Conservation (phyloP, 2,888 invertebrate genomes). For the Metalampra italica region DNA sequence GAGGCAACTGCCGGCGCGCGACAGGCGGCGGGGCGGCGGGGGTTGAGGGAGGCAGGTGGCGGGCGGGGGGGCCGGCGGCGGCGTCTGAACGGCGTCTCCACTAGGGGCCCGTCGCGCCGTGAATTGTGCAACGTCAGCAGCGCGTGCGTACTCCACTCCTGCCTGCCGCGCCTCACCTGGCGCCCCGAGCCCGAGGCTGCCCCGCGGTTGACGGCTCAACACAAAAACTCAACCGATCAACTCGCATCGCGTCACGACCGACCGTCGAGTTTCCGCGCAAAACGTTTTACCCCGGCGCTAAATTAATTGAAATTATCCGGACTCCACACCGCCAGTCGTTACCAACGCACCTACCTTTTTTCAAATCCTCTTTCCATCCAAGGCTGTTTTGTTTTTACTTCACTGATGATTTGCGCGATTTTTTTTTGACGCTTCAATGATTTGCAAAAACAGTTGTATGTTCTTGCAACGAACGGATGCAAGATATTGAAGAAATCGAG, state of each 20-base stretch:
- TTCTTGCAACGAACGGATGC: slow-evolving; percentile 8
- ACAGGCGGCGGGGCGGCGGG: slow-evolving; percentile 21
- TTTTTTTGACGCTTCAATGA: slow-evolving; percentile 18
- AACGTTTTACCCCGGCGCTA: slow-evolving; percentile 20
- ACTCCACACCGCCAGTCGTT: slow-evolving; percentile 5
- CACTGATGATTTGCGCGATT: slow-evolving; percentile 22
- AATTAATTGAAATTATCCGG: slow-evolving; percentile 23
- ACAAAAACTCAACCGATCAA: slow-evolving; percentile 35
- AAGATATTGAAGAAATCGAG: slow-evolving; percentile 14
- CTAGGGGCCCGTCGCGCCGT: slow-evolving; percentile 46
- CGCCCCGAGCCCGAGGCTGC: slow-evolving; percentile 18
- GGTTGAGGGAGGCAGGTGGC: slow-evolving; percentile 18
- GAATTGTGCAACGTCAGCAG: slow-evolving; percentile 70
- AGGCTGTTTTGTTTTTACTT: slow-evolving; percentile 23
- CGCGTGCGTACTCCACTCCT: slow-evolving; percentile 56
- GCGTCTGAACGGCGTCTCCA: slow-evolving; percentile 62
- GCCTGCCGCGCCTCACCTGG: slow-evolving; percentile 25
- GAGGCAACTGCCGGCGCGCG: slow-evolving; percentile 60
- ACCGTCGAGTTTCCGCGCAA: slow-evolving; percentile 30
- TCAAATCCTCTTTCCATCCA: slow-evolving; percentile 19
- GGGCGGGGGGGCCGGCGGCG: slow-evolving; percentile 30
- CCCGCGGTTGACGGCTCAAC: slow-evolving; percentile 14
- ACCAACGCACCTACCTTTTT: slow-evolving; percentile 16
- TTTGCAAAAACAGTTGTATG: slow-evolving; percentile 23
- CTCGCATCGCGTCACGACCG: slow-evolving; percentile 27